Percentiles rank a stretch among this genome's conserved stretches.
Evolutionary conservation across 2,113 vertebrate genomes (phyloP).

Genomic region (Cinclus mexicanus): DNA sequence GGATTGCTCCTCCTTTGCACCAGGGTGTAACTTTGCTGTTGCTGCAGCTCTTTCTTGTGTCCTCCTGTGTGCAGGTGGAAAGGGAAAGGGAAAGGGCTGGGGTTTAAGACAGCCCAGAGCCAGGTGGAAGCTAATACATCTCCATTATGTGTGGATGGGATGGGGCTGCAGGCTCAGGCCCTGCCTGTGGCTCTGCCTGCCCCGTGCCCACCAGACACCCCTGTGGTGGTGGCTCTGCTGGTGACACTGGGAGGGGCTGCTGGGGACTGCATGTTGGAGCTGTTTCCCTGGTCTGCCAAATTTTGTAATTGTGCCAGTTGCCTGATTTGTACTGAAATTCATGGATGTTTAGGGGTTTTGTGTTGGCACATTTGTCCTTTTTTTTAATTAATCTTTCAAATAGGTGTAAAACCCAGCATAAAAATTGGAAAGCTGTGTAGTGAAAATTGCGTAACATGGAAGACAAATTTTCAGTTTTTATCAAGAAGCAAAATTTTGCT

Average conservation of each 20-base stretch:
- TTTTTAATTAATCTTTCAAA: slow-evolving; percentile 2
- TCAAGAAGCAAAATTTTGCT: slow-evolving; percentile 14
- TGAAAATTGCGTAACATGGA: slow-evolving; percentile 23
- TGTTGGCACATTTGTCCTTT: not conserved
- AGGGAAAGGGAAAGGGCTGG: not conserved
- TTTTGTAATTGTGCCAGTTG: not conserved
- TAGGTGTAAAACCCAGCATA: slow-evolving; percentile 4
- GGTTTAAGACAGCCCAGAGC: not conserved
- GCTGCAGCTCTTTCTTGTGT: not conserved
- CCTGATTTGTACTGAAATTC: not conserved
- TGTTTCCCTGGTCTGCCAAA: not conserved
- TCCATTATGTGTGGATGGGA: accelerated
- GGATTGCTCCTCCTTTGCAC: not conserved
- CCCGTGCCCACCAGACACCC: not conserved
- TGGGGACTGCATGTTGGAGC: not conserved
- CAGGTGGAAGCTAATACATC: not conserved
- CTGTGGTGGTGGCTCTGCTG: not conserved
- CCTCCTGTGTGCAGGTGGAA: not conserved
- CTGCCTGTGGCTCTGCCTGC: not conserved
- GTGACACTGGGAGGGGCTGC: not conserved
- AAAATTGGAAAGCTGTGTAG: not conserved
- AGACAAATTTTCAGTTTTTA: slow-evolving; percentile 17
- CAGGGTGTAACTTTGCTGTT: not conserved
- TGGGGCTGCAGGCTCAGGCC: not conserved
- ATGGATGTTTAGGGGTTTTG: not conserved